Percentiles rank a stretch among this genome's conserved stretches.
Conservation (phyloP, 2,113 vertebrate genomes). For the Stictonetta naevosa region DNA sequence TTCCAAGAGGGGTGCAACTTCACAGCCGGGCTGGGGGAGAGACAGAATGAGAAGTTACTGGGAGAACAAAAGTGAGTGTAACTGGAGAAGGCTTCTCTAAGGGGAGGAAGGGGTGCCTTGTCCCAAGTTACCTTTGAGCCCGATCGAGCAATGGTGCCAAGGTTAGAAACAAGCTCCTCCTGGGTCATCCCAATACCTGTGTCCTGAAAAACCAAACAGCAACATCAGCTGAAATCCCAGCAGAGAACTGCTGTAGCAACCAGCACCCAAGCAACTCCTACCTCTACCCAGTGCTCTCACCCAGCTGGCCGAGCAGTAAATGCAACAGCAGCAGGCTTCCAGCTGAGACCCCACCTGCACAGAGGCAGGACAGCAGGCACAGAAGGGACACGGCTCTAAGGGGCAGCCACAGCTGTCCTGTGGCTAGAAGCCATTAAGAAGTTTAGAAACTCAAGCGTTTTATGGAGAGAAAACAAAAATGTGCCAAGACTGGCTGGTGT, state of each 20-base stretch:
- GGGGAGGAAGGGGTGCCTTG: neutral
- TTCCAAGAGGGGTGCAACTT: neutral
- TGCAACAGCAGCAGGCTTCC: neutral
- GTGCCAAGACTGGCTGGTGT: neutral
- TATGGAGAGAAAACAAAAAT: neutral
- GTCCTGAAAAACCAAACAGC: slow-evolving; percentile 79
- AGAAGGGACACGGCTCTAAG: neutral
- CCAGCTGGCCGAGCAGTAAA: neutral
- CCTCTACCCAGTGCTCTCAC: neutral
- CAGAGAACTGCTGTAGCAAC: neutral
- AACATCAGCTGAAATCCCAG: neutral
- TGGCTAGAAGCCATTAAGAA: neutral
- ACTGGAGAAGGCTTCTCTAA: neutral
- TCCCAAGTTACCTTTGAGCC: slow-evolving; percentile 89
- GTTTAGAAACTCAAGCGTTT: neutral
- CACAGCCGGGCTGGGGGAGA: neutral
- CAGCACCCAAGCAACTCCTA: neutral
- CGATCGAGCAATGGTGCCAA: slow-evolving; percentile 94
- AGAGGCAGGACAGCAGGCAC: neutral
- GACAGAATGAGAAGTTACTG: neutral
- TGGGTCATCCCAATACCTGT: slow-evolving; percentile 94
- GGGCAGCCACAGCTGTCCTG: neutral
- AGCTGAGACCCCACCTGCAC: neutral
- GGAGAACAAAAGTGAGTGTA: neutral
- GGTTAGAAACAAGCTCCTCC: slow-evolving; percentile 90